These are phyloP conservation scores for Cisticola juncidis DNA, from an alignment of 2,113 vertebrate genomes.

Conservation along the genomic window DNA sequence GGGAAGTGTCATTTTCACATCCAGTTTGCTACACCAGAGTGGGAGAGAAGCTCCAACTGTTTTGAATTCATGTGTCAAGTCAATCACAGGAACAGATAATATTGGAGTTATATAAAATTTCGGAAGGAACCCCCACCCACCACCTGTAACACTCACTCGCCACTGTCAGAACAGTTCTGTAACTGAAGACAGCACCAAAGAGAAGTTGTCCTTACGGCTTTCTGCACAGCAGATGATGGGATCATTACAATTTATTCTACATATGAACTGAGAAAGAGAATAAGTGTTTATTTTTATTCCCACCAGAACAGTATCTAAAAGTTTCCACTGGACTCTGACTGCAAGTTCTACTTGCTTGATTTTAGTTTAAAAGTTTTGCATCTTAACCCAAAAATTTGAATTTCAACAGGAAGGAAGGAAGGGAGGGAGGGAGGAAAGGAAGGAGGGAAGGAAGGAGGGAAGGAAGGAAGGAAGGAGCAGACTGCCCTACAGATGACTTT, in stretches of 20 bases:
- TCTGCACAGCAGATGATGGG: slow-evolving; percentile 49
- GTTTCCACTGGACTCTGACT: neutral
- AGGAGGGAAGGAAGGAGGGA: neutral
- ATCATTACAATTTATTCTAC: slow-evolving; percentile 41
- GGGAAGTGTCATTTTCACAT: slow-evolving; percentile 46
- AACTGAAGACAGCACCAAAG: slow-evolving; percentile 54
- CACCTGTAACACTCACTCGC: slow-evolving; percentile 67
- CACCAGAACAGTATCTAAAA: slow-evolving; percentile 4
- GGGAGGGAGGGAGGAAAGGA: neutral
- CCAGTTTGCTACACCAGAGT: slow-evolving; percentile 20
- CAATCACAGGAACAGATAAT: slow-evolving; percentile 22
- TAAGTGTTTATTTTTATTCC: slow-evolving; percentile 43
- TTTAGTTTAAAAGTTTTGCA: neutral
- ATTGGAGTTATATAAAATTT: slow-evolving; percentile 66
- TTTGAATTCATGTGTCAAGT: slow-evolving; percentile 56
- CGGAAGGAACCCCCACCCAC: slow-evolving; percentile 67
- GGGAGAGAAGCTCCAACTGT: slow-evolving; percentile 27
- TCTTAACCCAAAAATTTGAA: neutral
- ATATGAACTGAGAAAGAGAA: slow-evolving; percentile 25
- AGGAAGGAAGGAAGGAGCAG: neutral
- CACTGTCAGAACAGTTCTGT: slow-evolving; percentile 62
- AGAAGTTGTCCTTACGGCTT: slow-evolving; percentile 39
- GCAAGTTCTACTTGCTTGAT: neutral
- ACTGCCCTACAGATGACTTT: neutral
- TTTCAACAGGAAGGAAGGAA: neutral